phyloP scores from a whole-genome alignment of 1,140 invertebrate genomes.

The Chrysopa pallens region DNA sequence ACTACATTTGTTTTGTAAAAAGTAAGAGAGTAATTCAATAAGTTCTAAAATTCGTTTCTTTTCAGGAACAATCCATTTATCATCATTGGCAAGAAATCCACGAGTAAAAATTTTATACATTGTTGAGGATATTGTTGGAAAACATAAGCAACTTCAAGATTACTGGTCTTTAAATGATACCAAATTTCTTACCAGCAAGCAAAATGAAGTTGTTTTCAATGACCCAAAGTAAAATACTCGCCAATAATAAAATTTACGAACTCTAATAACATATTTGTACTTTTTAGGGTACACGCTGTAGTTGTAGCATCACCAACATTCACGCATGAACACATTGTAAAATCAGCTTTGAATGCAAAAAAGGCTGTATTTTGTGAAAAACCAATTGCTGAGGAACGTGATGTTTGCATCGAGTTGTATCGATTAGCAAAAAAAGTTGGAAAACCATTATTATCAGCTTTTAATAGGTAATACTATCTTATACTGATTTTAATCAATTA shows the following conservation, averaged over 20 bases:
- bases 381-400: slow-evolving; percentile 37
- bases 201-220: slow-evolving; percentile 28
- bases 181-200: slow-evolving; percentile 29
- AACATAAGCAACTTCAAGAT: slow-evolving; percentile 24
- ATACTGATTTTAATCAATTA: not conserved
- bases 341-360: slow-evolving; percentile 32
- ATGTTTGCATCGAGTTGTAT: slow-evolving; percentile 35
- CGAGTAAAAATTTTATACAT: slow-evolving; percentile 37
- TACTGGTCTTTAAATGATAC: slow-evolving; percentile 30
- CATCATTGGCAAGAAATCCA: slow-evolving; percentile 29
- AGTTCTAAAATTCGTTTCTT: not conserved
- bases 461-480: slow-evolving; percentile 26
- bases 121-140: slow-evolving; percentile 31
- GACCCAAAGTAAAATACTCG: slow-evolving; percentile 28
- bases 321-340: slow-evolving; percentile 39
- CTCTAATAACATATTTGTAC: slow-evolving; percentile 3
- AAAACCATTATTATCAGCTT: slow-evolving; percentile 40
- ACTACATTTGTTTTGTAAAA: no score
- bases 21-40: no score
- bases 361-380: slow-evolving; percentile 56
- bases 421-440: slow-evolving; percentile 32
- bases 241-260: not conserved
- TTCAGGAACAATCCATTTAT: slow-evolving; percentile 36
- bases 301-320: slow-evolving; percentile 38
- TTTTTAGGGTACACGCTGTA: slow-evolving; percentile 31